Evolutionary conservation across 2,797 vertebrate species (phyloP).

Genomic region (Salmo trutta): DNA sequence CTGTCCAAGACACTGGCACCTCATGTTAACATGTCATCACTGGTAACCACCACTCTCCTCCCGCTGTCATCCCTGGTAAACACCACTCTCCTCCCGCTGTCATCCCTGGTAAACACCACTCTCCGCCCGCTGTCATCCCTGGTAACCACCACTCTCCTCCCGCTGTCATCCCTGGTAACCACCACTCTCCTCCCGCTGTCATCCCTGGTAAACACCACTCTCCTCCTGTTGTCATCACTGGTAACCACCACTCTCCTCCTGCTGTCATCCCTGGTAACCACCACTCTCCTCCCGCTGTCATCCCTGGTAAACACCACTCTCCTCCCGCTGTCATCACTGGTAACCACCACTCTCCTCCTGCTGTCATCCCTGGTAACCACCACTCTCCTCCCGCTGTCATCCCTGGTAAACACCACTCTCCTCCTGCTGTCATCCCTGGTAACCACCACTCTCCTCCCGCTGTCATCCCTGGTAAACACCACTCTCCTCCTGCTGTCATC

Average conservation of each 20-base stretch:
- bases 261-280: slow-evolving; percentile 11
- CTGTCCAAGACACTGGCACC: slow-evolving; percentile 45
- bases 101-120: no score
- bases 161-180: slow-evolving; percentile 11
- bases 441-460: neutral
- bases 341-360: neutral
- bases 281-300: slow-evolving; percentile 6
- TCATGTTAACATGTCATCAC: slow-evolving; percentile 44
- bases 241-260: neutral
- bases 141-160: neutral
- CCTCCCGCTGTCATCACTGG: slow-evolving; percentile 3
- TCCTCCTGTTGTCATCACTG: neutral
- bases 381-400: slow-evolving; percentile 2
- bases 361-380: slow-evolving; percentile 13
- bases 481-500: neutral
- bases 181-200: slow-evolving; percentile 4
- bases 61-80: slow-evolving; percentile 45
- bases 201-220: neutral
- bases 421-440: slow-evolving; percentile 5
- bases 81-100: neutral
- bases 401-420: neutral
- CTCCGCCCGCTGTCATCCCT: neutral
- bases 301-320: neutral
- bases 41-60: neutral
- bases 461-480: slow-evolving; percentile 15